Conservation (phyloP, 2,113 vertebrate species). For the Myiopsitta monachus region DNA sequence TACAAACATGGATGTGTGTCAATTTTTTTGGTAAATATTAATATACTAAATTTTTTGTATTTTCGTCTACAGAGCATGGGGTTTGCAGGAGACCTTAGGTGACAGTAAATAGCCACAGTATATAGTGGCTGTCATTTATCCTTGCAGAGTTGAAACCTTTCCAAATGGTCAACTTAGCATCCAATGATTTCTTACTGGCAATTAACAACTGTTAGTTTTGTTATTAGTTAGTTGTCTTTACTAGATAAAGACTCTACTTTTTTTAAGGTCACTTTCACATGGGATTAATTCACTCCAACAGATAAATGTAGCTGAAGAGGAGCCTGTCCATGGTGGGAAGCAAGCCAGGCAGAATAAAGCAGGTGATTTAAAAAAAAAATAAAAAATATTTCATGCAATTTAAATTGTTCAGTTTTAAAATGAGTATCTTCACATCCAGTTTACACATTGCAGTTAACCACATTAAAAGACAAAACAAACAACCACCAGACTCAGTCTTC, state of each 20-base stretch:
- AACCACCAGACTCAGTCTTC: fast-evolving
- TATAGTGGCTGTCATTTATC: background rate
- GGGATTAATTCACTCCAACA: background rate
- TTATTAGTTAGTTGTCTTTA: background rate
- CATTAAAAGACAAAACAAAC: background rate
- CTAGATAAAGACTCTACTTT: background rate
- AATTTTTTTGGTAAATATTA: background rate
- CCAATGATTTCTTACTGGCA: background rate
- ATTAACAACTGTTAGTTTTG: background rate
- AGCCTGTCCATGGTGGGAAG: background rate
- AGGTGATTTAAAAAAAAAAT: background rate
- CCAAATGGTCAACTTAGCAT: background rate
- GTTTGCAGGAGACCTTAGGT: background rate
- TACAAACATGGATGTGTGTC: fast-evolving
- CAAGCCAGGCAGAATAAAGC: background rate
- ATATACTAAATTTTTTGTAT: background rate
- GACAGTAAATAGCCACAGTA: background rate
- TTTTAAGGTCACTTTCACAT: background rate
- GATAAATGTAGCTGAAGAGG: background rate
- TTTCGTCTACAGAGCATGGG: background rate
- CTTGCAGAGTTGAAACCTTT: background rate
- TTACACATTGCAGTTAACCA: background rate
- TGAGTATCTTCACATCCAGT: background rate
- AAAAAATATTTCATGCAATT: background rate
- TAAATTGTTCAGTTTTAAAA: background rate